Evolutionary conservation across 2,797 vertebrate genomes (phyloP).

Genomic region (Parambassis ranga): DNA sequence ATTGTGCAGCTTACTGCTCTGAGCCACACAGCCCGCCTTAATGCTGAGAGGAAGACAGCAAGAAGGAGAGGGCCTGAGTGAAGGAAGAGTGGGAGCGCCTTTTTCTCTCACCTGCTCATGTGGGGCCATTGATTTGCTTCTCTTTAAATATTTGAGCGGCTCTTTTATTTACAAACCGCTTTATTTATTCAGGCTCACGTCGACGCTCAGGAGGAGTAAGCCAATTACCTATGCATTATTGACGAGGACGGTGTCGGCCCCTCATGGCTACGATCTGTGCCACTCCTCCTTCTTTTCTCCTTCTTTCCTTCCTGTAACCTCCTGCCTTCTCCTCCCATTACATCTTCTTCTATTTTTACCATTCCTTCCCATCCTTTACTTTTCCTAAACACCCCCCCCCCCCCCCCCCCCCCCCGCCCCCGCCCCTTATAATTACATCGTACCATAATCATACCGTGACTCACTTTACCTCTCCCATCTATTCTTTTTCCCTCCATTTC

Average conservation of each 20-base stretch:
- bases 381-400: background rate
- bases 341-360: background rate
- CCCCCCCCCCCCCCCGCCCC: too few species aligned
- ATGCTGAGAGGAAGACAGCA: background rate
- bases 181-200: slow-evolving; percentile 67
- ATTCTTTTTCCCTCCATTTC: too few species aligned
- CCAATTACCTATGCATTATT: slow-evolving; percentile 71
- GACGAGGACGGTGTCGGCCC: slow-evolving; percentile 46
- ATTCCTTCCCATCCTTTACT: background rate
- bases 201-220: slow-evolving; percentile 40
- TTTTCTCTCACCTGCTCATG: slow-evolving; percentile 13
- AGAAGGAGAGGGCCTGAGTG: background rate
- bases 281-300: background rate
- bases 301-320: background rate
- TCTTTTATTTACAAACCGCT: slow-evolving; percentile 69
- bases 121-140: slow-evolving; percentile 54
- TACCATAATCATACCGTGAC: too few species aligned
- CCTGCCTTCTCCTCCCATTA: background rate
- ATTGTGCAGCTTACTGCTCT: background rate
- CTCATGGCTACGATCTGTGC: slow-evolving; percentile 14
- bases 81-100: background rate
- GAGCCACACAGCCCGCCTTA: background rate
- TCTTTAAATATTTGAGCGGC: slow-evolving; percentile 54
- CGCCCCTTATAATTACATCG: too few species aligned
- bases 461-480: too few species aligned